Evolutionary conservation across 2,113 vertebrate genomes (phyloP), one percentile per base, ranked within the genome.

Genomic region (Talpa occidentalis): DNA sequence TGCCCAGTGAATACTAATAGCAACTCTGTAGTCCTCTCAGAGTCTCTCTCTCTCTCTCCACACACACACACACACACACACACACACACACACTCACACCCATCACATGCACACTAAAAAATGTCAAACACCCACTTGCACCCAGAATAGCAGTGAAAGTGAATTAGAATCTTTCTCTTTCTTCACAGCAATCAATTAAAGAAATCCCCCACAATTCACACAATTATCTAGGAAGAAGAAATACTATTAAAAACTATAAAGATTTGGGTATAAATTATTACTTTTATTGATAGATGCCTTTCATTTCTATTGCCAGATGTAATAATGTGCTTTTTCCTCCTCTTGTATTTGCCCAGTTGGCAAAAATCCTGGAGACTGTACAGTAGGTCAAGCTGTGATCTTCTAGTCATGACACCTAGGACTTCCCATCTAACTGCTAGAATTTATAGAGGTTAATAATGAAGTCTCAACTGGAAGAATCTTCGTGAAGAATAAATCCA

Each of bases 71-170:
- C n/a, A 16, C 32, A 32, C n/a, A 24, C 40, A 49, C 62, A 47
- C 32, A 40, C 40, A 47, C 73, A 32, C 62, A 52, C 30, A 54
- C 21, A n/a, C 42, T 37, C 21, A 66, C 69, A 84, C 35, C 49
- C 64, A 17, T n/a, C 60, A 3, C 12, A 60, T 24, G 37, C 72
- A 60, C 62, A 77, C 49, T 32, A 12, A 67, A 78, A 91, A 90
- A 90, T 62, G 67, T 92, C 90, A 93, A 90, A 92, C 80, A 92
- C 40, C 54, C 60, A 94, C 80, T 94, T 74, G 10, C 30, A 84
- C 49, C 28, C 54, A 66, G 66, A 96, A 87, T 10, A 95, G 62
- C 67, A 90, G 19, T 37, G 47, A 87, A 83, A 80, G 26, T 88
- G 62, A 95, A 78, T 85, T 32, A 21, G 94, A 94, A 69, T 70